Base-by-base conservation (phyloP, 2,888 invertebrate species). In the Icerya purchasi region DNA sequence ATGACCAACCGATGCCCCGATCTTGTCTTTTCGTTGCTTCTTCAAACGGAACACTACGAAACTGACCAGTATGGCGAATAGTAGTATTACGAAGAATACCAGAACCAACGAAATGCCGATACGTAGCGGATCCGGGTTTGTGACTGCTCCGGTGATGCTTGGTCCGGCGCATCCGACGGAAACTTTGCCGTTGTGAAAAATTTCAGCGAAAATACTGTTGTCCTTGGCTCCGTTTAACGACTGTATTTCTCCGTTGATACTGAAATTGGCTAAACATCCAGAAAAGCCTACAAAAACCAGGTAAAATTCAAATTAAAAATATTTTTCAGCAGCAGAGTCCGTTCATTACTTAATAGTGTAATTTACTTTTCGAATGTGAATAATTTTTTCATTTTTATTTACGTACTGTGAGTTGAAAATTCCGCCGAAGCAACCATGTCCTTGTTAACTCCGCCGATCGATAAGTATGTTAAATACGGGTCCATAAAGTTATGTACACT, bases 71-170 rank as follows among this genome's bases (percentile, higher is more conserved):
- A 92, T 90, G 18, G 90, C 90, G 14, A 92, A 83, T 57, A 92
- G 77, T 18, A 93, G 74, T 62, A 92, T 85, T 3, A 89, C 84
- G 69, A 96, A 93, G 75, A 96, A 93, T 22, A 90, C 88, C 63
- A 93, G 89, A 21, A 94, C 91, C 36, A 94, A 75, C 1, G 92
- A 92, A 61, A 94, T 85, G 58, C 93, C 94, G 63, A 93, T 89
- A 68, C 87, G 89, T 8, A 94, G 74, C 0, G 91, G 91, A 73
- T 89, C 87, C 2, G 89, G 83, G 2, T 83, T 82, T 65, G 85
- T 81, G 0, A 83, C 81, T 1, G 83, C 78, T 23, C 86, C 86
- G 50, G 84, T 78, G 22, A 85, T 86, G 61, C 84, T 78, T 2
- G 81, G 78, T 57, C 82, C 84, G 53, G 66, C 66, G 69, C 92